Evolutionary conservation across 2,888 invertebrate species (phyloP).

Genomic region (Pheosia tremula): DNA sequence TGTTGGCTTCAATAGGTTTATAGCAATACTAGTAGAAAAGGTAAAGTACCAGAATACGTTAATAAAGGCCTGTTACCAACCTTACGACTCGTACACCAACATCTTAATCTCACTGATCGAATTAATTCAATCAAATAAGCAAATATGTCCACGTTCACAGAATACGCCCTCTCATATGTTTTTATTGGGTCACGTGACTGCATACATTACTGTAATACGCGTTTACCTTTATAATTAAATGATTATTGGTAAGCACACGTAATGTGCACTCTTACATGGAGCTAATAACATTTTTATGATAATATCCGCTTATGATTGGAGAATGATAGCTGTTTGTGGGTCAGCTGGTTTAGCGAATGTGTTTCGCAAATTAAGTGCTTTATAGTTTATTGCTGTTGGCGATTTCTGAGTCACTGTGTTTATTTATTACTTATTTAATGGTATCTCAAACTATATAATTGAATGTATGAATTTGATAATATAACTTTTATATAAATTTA

Average conservation of each 20-base stretch:
- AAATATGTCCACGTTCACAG: constrained; percentile 6
- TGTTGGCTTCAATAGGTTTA: not conserved
- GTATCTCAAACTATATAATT: not conserved
- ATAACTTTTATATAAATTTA: too few species aligned
- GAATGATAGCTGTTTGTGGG: constrained; percentile 39
- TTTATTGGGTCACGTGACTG: constrained; percentile 46
- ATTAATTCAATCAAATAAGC: not conserved
- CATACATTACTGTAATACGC: constrained; percentile 59
- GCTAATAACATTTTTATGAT: constrained; percentile 38
- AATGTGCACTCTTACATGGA: constrained; percentile 41
- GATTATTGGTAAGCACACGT: constrained; percentile 58
- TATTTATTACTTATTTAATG: not conserved
- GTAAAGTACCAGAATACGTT: not conserved
- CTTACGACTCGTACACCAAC: not conserved
- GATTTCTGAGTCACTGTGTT: not conserved
- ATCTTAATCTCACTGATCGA: not conserved
- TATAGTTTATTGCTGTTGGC: not conserved
- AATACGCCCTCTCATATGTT: constrained; percentile 27
- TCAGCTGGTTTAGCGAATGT: constrained; percentile 16
- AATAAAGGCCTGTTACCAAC: not conserved
- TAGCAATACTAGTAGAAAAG: not conserved
- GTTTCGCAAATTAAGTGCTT: not conserved
- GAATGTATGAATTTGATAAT: too few species aligned
- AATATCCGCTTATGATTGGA: constrained; percentile 41
- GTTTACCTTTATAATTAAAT: constrained; percentile 59